These are phyloP conservation scores for Xenentodon cancila DNA, from an alignment of 2,797 vertebrate species.

Conservation along the genomic window DNA sequence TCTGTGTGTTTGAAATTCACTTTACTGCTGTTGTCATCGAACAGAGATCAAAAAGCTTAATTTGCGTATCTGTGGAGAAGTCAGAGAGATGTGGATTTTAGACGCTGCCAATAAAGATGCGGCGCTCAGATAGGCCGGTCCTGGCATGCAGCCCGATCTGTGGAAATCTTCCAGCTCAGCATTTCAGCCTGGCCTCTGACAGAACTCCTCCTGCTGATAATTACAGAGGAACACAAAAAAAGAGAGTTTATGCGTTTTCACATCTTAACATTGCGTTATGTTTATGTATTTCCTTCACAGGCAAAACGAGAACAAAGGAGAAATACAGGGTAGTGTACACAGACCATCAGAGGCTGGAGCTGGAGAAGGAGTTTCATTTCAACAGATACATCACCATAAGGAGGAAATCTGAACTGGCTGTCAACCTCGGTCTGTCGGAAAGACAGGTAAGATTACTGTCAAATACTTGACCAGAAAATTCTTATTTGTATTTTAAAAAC, in stretches of 20 bases:
- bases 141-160: constrained; percentile 48
- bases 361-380: constrained; percentile 98
- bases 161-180: constrained; percentile 30
- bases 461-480: not conserved
- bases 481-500: too few species aligned
- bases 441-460: constrained; percentile 86
- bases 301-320: constrained; percentile 98
- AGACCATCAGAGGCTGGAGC: constrained; percentile 93
- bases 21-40: constrained; percentile 87
- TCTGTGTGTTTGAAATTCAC: constrained; percentile 83
- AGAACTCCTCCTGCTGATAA: not conserved
- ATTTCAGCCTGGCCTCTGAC: constrained; percentile 4
- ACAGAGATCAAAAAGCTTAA: constrained; percentile 81
- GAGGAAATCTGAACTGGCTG: constrained; percentile 94
- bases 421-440: constrained; percentile 93
- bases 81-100: constrained; percentile 59
- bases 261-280: not conserved
- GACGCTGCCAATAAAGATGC: constrained; percentile 60
- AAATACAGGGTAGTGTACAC: constrained; percentile 97
- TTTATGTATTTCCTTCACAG: constrained; percentile 66
- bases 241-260: not conserved
- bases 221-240: not conserved
- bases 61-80: constrained; percentile 72
- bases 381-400: constrained; percentile 96
- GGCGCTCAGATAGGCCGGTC: constrained; percentile 55